These are phyloP conservation scores for Campoletis raptor DNA, from an alignment of 2,888 invertebrate genomes.

Conservation along the genomic window DNA sequence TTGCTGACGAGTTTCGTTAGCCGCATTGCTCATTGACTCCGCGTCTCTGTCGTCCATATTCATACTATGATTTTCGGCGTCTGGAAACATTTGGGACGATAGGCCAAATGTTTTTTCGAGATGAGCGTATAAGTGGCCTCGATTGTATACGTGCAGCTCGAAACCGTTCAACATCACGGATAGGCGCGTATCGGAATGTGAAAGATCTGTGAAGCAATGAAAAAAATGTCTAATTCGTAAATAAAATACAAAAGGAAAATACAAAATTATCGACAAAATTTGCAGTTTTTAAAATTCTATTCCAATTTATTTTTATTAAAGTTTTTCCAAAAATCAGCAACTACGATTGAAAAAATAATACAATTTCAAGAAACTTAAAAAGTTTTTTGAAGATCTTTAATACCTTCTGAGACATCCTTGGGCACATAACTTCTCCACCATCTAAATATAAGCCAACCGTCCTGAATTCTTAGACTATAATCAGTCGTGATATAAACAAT, in stretches of 20 bases:
- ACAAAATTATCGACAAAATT: neutral
- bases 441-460: slow-evolving; percentile 98
- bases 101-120: slow-evolving; percentile 95
- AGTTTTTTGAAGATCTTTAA: slow-evolving; percentile 13
- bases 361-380: neutral
- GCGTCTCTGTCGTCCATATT: slow-evolving; percentile 80
- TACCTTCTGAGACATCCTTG: slow-evolving; percentile 97
- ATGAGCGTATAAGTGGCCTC: slow-evolving; percentile 94
- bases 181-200: slow-evolving; percentile 96
- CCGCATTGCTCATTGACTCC: slow-evolving; percentile 78
- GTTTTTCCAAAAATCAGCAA: neutral
- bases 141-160: slow-evolving; percentile 97
- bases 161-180: slow-evolving; percentile 97
- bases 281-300: neutral
- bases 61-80: slow-evolving; percentile 84
- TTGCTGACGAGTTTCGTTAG: slow-evolving; percentile 80
- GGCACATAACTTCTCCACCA: slow-evolving; percentile 99
- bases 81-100: slow-evolving; percentile 90
- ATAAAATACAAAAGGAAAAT: slow-evolving; percentile 16
- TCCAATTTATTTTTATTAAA: neutral
- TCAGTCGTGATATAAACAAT: slow-evolving; percentile 97
- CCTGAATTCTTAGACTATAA: slow-evolving; percentile 96
- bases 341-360: neutral
- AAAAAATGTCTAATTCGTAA: neutral
- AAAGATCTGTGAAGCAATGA: slow-evolving; percentile 90